phyloP scores from a whole-genome alignment of 1,140 invertebrate species.

The Aradophagus sp. region DNA sequence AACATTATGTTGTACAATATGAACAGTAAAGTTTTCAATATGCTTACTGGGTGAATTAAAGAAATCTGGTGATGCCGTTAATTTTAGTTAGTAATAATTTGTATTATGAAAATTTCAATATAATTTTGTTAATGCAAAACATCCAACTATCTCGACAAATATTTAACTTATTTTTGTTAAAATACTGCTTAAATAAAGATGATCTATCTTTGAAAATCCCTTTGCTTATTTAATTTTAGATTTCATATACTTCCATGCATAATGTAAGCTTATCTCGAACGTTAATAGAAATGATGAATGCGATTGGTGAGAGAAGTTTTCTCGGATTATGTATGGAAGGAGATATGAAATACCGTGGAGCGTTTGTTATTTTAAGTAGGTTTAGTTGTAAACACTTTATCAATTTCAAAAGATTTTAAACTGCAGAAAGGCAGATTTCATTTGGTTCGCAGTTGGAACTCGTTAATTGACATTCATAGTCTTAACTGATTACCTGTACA shows the following conservation, averaged over 20 bases:
- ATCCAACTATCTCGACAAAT: no score
- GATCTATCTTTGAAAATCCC: no score
- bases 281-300: conserved; percentile 30
- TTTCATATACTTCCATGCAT: neutral
- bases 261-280: conserved; percentile 5
- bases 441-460: conserved; percentile 19
- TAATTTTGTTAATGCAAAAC: no score
- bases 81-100: no score
- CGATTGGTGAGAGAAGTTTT: conserved; percentile 21
- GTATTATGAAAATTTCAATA: no score
- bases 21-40: no score
- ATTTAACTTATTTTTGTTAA: no score
- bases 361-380: conserved; percentile 38
- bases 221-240: neutral
- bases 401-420: conserved; percentile 44
- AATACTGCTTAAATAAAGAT: no score
- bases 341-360: conserved; percentile 38
- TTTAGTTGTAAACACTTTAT: conserved; percentile 46
- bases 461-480: conserved; percentile 12
- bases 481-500: no score
- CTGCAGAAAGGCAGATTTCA: conserved; percentile 34
- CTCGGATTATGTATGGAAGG: conserved; percentile 22
- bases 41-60: no score
- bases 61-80: neutral
- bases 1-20: no score